Base-by-base conservation (phyloP, 2,113 vertebrate species). In the Pachyramphus minor region DNA sequence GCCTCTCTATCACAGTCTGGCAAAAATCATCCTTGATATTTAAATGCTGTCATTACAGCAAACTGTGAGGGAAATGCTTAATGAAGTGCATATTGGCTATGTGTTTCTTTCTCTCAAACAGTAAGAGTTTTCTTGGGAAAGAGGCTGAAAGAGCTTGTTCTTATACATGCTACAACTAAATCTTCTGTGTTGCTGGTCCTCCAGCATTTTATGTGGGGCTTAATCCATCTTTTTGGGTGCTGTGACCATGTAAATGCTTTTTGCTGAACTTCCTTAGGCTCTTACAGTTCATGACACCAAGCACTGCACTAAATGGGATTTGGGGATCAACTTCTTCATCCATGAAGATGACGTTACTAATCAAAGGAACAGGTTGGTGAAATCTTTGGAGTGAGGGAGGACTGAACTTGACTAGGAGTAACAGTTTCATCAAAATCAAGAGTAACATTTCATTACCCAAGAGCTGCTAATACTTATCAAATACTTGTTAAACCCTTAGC, bases 311-410 rank as follows among this genome's bases (percentile, higher is more conserved):
- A 97, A 98, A 23, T 98, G 98, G 98, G 99, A 99, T 97, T 98
- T 99, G 56, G 99, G 99, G 58, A 98, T 98, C 83, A 99, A 99
- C 97, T 99, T 99, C 97, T 99, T 99, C 96, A 98, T 99, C 89
- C 98, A 95, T 76, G 98, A 99, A 97, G 98, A 99, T 67, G 99
- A 99, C 94, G 97, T 99, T 90, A 83, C 97, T 81, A 98, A 96
- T 97, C 97, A 98, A 90, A 99, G 93, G 96, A 99, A 97, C 96
- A 99, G 99, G 99, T 99, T 89, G 93, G 97, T 87, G 45, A 64
- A 95, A 21, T 68, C 83, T 86, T 87, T 89, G 39, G 33, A 33
- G 27, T 58, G 33, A 74, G 47, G 6, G 9, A 84, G n/a, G 50
- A n/a, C 64, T 87, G 68, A 84, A 23, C 35, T 39, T 78, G 44